phyloP scores from a whole-genome alignment of 2,113 vertebrate species.

The Thamnophis sirtalis region DNA sequence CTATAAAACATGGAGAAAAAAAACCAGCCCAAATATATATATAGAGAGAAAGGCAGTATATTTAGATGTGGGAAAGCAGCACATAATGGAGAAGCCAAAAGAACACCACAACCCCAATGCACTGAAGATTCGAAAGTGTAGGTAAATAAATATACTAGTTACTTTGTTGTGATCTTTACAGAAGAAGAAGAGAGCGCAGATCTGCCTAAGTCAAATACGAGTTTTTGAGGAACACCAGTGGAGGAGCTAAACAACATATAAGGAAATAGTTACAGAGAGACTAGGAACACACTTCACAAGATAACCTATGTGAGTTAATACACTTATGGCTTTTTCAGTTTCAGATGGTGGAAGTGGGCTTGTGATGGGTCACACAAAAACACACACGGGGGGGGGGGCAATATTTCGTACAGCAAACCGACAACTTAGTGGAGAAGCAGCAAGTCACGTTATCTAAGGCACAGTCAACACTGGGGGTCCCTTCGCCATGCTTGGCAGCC shows the following conservation, averaged over 20 bases:
- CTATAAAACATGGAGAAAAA: not conserved
- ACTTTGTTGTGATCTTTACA: slow-evolving; percentile 38
- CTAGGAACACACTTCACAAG: slow-evolving; percentile 10
- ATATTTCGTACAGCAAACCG: not conserved
- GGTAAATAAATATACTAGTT: slow-evolving; percentile 33
- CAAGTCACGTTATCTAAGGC: not conserved
- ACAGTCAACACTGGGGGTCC: not conserved
- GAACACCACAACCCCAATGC: slow-evolving; percentile 1
- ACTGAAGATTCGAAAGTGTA: slow-evolving; percentile 15
- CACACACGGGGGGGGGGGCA: not conserved
- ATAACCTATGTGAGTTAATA: not conserved
- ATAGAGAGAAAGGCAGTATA: not conserved
- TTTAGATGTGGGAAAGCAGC: not conserved
- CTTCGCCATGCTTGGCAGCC: slow-evolving; percentile 13
- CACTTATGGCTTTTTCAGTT: slow-evolving; percentile 8
- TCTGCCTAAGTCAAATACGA: slow-evolving; percentile 34
- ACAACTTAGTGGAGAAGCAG: not conserved
- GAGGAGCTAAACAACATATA: slow-evolving; percentile 30
- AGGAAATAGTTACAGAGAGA: slow-evolving; percentile 30
- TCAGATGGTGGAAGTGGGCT: not conserved
- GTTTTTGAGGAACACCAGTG: slow-evolving; percentile 33
- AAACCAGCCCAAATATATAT: slow-evolving; percentile 11
- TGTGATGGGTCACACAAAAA: slow-evolving; percentile 4
- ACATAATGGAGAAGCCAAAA: slow-evolving; percentile 14
- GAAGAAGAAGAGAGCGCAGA: slow-evolving; percentile 30